Base-by-base conservation (phyloP, 1,140 invertebrate species). In the Nilaparvata lugens region DNA sequence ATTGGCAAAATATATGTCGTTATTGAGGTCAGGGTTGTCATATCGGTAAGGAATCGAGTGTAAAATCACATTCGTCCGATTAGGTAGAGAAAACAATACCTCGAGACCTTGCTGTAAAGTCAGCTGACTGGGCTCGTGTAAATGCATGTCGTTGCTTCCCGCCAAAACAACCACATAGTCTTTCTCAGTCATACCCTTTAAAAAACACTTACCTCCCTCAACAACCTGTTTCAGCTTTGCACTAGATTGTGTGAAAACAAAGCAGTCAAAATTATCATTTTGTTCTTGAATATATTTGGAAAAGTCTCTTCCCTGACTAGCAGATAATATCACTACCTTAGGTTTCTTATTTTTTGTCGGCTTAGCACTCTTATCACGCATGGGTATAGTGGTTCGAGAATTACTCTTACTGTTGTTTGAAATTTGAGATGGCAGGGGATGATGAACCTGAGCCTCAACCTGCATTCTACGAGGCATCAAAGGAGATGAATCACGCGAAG, bases 231-330 rank as follows among this genome's bases (percentile, higher is more conserved):
- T 56, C 40, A 56, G 14, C 28, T 56, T 56, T 14, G 54, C 54
- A n/a, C 54, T 38, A 56, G 54, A 38, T 31, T 35, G 31, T 13
- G 54, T 31, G 16, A 25, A 56, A 25, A 56, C 54, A 56, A 56
- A 56, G 28, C 18, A 35, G 24, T 24, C 24, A 56, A 16, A 56
- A 16, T 56, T 38, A 31, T 56, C 21, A 16, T 31, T 38, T 11
- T 18, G 9, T 16, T 16, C 24, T 16, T 35, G 31, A 16, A 56
- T 18, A 38, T 56, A 35, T 25, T 56, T 25, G 28, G 9, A 28
- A 7, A 56, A 14, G 40, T 56, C 54, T 38, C 40, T 56, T 24
- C 54, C 54, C 40, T 56, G 54, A 56, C 54, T 25, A 35, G 24
- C 54, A 13, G 25, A 28, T 31, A 56, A 56, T 21, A 56, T 56